Percentiles rank a stretch among this genome's conserved stretches.
Evolutionary conservation across 2,888 invertebrate species (phyloP).

Genomic region (Archaeoteleia sp.): DNA sequence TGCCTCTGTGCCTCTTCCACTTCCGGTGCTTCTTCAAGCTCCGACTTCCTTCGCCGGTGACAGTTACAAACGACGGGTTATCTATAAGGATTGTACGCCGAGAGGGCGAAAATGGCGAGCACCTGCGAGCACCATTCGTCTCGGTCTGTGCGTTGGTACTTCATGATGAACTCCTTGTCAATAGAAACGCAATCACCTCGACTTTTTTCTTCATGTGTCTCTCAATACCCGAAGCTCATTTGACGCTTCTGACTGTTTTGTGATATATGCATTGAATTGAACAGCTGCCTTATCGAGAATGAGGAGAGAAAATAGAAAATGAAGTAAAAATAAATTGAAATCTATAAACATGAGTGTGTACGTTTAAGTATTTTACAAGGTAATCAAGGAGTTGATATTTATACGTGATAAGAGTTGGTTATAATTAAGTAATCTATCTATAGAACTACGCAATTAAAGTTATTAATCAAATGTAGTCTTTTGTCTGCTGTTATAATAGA

Average conservation of each 20-base stretch:
- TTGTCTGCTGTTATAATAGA: too few species aligned
- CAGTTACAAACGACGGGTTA: slow-evolving; percentile 73
- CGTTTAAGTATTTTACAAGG: too few species aligned
- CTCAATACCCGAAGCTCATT: background rate
- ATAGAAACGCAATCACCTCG: slow-evolving; percentile 63
- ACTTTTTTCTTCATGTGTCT: slow-evolving; percentile 20
- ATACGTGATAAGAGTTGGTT: too few species aligned
- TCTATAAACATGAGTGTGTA: too few species aligned
- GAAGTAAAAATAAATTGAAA: too few species aligned
- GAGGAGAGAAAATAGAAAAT: too few species aligned
- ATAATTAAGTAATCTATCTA: too few species aligned
- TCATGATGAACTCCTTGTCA: slow-evolving; percentile 61
- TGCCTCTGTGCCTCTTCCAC: slow-evolving; percentile 33
- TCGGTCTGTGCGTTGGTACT: slow-evolving; percentile 44
- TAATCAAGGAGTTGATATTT: too few species aligned
- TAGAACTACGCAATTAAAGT: too few species aligned
- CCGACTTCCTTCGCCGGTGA: slow-evolving; percentile 60
- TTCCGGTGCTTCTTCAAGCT: slow-evolving; percentile 46
- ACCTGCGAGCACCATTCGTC: slow-evolving; percentile 66
- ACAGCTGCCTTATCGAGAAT: too few species aligned
- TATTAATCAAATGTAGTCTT: too few species aligned
- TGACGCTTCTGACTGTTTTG: background rate
- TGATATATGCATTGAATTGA: background rate
- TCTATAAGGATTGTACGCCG: slow-evolving; percentile 69
- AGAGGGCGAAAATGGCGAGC: slow-evolving; percentile 68